Conservation (phyloP, 2,888 invertebrate species). For the Stegophylla sp. region DNA sequence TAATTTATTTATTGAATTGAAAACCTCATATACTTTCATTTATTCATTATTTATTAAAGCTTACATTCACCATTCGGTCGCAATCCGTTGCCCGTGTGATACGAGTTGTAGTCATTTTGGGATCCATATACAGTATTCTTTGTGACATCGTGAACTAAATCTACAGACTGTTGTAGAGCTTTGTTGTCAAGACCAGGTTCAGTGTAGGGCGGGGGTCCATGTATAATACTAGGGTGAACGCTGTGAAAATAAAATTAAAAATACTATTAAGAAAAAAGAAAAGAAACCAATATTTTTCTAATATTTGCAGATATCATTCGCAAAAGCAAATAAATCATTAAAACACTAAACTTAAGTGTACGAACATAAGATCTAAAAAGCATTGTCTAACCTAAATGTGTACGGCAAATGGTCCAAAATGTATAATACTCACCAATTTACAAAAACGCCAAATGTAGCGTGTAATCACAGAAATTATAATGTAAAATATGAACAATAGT, state of each 20-base stretch:
- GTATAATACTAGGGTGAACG: conserved; percentile 82
- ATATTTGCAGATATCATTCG: not conserved
- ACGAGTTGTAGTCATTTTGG: conserved; percentile 56
- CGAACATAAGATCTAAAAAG: not conserved
- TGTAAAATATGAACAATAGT: conserved; percentile 49
- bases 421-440: conserved; percentile 56
- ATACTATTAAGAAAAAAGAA: not conserved
- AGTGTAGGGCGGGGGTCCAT: conserved; percentile 87
- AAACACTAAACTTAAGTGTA: conserved; percentile 2
- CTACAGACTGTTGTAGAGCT: conserved; percentile 87
- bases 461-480: conserved; percentile 52
- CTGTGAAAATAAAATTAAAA: conserved; percentile 64
- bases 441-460: conserved; percentile 58
- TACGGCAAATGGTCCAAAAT: conserved; percentile 30
- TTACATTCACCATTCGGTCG: conserved; percentile 58
- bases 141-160: conserved; percentile 81
- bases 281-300: not conserved
- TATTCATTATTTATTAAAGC: conserved; percentile 50
- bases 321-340: conserved; percentile 14
- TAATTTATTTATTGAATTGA: conserved; percentile 60
- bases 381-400: conserved; percentile 47
- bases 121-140: conserved; percentile 69
- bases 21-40: conserved; percentile 60
- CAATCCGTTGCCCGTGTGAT: conserved; percentile 54
- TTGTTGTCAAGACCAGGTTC: conserved; percentile 88